Evolutionary conservation across 2,797 vertebrate species (phyloP).

Genomic region (Sebastes nivosus): DNA sequence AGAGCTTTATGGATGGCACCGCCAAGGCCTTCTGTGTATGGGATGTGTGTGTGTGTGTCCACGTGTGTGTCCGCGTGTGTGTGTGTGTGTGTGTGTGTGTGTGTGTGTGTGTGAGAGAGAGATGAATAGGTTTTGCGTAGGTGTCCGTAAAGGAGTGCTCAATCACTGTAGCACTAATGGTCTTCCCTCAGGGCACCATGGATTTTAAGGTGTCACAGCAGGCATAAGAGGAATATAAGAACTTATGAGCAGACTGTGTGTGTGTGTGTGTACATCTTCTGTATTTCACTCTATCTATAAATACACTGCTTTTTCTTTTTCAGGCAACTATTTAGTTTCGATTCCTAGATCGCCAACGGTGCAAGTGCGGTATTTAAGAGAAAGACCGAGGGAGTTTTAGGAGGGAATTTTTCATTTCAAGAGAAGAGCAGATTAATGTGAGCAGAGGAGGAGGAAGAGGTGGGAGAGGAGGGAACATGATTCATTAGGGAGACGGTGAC

Average conservation of each 20-base stretch:
- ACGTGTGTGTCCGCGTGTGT: slow-evolving; percentile 23
- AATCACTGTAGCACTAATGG: slow-evolving; percentile 65
- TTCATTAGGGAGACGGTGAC: slow-evolving; percentile 40
- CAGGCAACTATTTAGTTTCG: slow-evolving; percentile 15
- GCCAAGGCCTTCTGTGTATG: slow-evolving; percentile 20
- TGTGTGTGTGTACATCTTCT: background rate
- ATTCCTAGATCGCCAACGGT: background rate
- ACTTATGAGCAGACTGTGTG: background rate
- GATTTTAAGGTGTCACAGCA: slow-evolving; percentile 56
- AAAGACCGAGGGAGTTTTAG: background rate
- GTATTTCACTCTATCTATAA: background rate
- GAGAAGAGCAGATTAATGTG: slow-evolving; percentile 22
- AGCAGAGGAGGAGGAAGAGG: slow-evolving; percentile 15
- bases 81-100: background rate
- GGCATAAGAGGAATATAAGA: slow-evolving; percentile 21
- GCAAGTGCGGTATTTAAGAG: slow-evolving; percentile 9
- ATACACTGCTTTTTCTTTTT: background rate
- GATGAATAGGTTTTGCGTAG: slow-evolving; percentile 49
- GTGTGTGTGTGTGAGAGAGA: background rate
- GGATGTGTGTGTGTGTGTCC: background rate
- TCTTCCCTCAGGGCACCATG: slow-evolving; percentile 49
- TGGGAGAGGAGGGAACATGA: slow-evolving; percentile 29
- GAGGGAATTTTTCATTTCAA: slow-evolving; percentile 19
- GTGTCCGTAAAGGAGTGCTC: slow-evolving; percentile 54
- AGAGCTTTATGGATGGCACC: slow-evolving; percentile 60